Base-by-base conservation (phyloP, 2,113 vertebrate genomes). In the Origma solitaria region DNA sequence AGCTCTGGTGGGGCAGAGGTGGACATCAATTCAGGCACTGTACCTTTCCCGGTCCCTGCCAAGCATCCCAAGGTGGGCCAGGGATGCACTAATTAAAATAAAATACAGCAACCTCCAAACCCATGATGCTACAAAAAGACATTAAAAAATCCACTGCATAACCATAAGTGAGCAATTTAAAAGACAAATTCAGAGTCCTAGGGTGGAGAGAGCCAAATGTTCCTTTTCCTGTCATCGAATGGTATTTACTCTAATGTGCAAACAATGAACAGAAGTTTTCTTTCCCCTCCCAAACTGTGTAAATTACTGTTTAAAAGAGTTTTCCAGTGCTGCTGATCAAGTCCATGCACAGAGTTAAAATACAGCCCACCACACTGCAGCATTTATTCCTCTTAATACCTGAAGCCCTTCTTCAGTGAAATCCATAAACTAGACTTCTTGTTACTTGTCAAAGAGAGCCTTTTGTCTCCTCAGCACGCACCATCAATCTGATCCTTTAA, bases 211-310 rank as follows among this genome's bases (percentile, higher is more conserved):
- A 92, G 86, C 68, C 93, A 95, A 96, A 94, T 68, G 60, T 83
- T 96, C 80, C 80, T 86, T 94, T 86, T 94, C 92, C 93, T 96
- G 95, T 92, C 93, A 88, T 96, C 94, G 64, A 83, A 92, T 90
- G 60, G 78, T 96, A 92, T 96, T 96, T 94, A 95, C 61, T 94
- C 44, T 92, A 88, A 94, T 93, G 80, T 86, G 82, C 86, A 96
- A 96, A 96, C 96, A 96, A 96, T 92, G 93, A 97, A 81, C 90
- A 95, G 93, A 94, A 96, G 86, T 45, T 24, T 94, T 82, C 64
- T 44, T 17, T 0, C n/a, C 56, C 33, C 20, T 71, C n/a, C 53
- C 5, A 0, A 93, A 91, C 71, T 77, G 61, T 45, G 71, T 37
- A 75, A 96, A 86, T 93, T 95, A 84, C 85, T 60, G 56, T 81